Conservation (phyloP, 2,113 vertebrate genomes). For the Scolopax mira region DNA sequence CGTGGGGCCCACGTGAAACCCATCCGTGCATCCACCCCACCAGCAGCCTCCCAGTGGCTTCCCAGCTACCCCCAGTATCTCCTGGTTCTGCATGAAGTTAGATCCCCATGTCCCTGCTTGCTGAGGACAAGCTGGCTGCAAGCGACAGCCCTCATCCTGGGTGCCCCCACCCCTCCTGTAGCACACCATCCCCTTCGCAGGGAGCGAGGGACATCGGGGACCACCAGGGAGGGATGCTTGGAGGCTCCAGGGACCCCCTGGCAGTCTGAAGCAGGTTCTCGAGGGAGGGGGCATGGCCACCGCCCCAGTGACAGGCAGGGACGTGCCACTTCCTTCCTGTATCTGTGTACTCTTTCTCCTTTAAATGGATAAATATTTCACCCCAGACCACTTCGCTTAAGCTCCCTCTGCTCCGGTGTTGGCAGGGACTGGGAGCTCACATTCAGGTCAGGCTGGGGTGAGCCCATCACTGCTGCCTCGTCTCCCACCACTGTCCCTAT, state of each 20-base stretch:
- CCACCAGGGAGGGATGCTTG: too few relatives aligned
- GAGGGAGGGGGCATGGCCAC: too few relatives aligned
- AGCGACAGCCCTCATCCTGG: not conserved
- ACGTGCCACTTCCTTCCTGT: rapidly evolving
- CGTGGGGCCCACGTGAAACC: rapidly evolving
- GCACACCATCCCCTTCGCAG: not conserved
- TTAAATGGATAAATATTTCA: slow-evolving; percentile 34
- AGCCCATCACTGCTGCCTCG: rapidly evolving
- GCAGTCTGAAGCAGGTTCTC: not conserved
- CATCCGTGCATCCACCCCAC: rapidly evolving
- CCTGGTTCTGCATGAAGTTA: not conserved
- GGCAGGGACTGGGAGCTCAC: not conserved
- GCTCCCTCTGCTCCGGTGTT: rapidly evolving
- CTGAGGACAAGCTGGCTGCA: not conserved
- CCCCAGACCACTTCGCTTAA: rapidly evolving
- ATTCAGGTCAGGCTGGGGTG: not conserved
- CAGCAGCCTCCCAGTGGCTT: not conserved
- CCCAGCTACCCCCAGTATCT: not conserved
- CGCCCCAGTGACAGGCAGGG: not conserved
- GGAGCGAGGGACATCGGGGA: not conserved
- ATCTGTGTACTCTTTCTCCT: not conserved
- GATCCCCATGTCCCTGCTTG: rapidly evolving
- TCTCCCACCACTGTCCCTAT: not conserved
- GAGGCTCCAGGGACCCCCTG: not conserved
- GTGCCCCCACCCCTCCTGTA: not conserved